Evolutionary conservation across 1,140 invertebrate species (phyloP), one percentile per base, ranked within the genome.

Genomic region (Hyphantria cunea): DNA sequence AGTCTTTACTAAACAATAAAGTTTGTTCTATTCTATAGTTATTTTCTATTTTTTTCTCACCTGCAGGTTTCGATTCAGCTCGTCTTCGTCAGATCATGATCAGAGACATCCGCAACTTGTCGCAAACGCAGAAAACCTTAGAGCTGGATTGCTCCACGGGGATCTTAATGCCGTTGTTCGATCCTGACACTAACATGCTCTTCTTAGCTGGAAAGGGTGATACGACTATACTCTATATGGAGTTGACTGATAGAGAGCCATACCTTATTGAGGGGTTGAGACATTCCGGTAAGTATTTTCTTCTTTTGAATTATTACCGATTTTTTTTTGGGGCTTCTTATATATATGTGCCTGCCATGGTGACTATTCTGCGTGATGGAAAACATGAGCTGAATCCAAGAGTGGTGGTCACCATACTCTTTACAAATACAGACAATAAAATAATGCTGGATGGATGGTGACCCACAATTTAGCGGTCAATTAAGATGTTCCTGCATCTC

Each of bases 191-290:
- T 14, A 96, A 96, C 68, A 98, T 98, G 97, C 92, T 98, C 15
- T 98, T 98, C 89, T 88, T 98, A 34, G 95, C 96, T 72, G 97
- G 97, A n/a, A 98, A 98, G 92, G 96, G 96, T 7, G 97, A 97
- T 77, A 96, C 95, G 0, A 96, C 96, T 0, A 97, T 98, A 45
- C 92, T 94, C 25, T 98, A 97, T 74, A 94, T 97, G 93, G 96
- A 98, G 91, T 93, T 98, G 0, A 94, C 93, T 31, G 96, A 97
- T 61, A 94, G 95, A 72, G 96, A 97, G 76, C 96, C 96, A 0
- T 96, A 94, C 81, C 84, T 98, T 0, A 95, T 95, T 58, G 96
- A 98, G 89, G 96, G 96, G 33, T 93, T 96, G 60, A 92, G 95
- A 66, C 95, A 96, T 84, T 92, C 90, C 89, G 93, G 91, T 92